Percentiles rank a stretch among this genome's conserved stretches.
Conservation (phyloP, 2,113 vertebrate species). For the Kryptolebias marmoratus region DNA sequence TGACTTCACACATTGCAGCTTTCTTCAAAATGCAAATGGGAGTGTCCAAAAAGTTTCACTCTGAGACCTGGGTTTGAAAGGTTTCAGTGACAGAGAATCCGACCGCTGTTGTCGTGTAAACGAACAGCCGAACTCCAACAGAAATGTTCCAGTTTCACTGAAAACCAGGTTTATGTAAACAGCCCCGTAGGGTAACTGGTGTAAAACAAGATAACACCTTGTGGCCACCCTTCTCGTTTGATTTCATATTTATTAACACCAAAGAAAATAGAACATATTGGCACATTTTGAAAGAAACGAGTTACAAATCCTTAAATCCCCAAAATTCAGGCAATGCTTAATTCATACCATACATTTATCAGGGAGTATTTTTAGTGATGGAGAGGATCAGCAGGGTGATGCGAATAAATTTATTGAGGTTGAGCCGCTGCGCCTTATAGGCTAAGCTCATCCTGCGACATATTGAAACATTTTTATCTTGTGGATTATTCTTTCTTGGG, state of each 20-base stretch:
- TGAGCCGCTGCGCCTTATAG: constrained; percentile 68
- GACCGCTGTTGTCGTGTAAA: too few species aligned
- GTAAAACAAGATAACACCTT: neutral
- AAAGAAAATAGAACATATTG: constrained; percentile 44
- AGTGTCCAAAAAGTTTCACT: too few species aligned
- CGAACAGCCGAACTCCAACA: neutral
- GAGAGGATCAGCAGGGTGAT: fast-evolving
- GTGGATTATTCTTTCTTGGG: constrained; percentile 80
- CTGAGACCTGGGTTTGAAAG: too few species aligned
- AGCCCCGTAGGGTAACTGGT: neutral
- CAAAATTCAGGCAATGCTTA: constrained; percentile 26
- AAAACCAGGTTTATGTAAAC: too few species aligned
- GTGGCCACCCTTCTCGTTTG: constrained; percentile 1
- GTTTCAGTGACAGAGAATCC: too few species aligned
- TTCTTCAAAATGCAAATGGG: too few species aligned
- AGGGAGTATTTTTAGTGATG: neutral
- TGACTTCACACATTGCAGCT: too few species aligned
- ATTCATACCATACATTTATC: constrained; percentile 34
- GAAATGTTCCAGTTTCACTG: too few species aligned
- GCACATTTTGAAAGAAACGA: constrained; percentile 28
- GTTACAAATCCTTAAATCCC: constrained; percentile 29
- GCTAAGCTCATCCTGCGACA: constrained; percentile 85
- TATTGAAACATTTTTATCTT: constrained; percentile 89
- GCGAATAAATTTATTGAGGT: constrained; percentile 23
- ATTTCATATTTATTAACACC: constrained; percentile 29